A percentile compares a stretch with the other conserved stretches of the same genome.
These are phyloP conservation scores for Podotricha telesiphe DNA, from an alignment of 2,888 invertebrate genomes.

Conservation along the genomic window DNA sequence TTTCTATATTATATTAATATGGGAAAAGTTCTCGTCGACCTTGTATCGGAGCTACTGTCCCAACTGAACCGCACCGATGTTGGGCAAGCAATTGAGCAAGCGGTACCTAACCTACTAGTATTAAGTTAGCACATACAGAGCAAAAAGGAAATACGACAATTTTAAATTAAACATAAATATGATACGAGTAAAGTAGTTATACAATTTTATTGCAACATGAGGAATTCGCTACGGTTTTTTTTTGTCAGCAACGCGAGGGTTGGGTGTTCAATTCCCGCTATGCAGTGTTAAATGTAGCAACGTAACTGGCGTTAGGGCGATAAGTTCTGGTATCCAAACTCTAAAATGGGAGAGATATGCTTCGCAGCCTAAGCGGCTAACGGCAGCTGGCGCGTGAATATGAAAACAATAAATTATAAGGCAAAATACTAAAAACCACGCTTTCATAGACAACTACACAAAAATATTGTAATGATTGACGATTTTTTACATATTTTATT, in stretches of 20 bases:
- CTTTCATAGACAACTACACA: too few species aligned
- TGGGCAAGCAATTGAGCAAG: constrained; percentile 36
- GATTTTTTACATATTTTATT: too few species aligned
- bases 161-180: constrained; percentile 4
- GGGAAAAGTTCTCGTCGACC: constrained; percentile 27
- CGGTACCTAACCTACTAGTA: constrained; percentile 16
- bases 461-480: too few species aligned
- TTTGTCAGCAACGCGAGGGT: background rate
- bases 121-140: constrained; percentile 15
- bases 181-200: background rate
- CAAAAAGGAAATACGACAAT: constrained; percentile 14
- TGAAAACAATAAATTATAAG: too few species aligned
- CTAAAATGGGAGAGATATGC: too few species aligned
- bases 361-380: too few species aligned
- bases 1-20: constrained; percentile 17
- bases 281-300: too few species aligned
- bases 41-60: constrained; percentile 22
- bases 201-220: background rate
- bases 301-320: too few species aligned
- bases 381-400: too few species aligned
- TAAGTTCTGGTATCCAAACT: too few species aligned
- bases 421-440: too few species aligned
- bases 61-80: constrained; percentile 25
- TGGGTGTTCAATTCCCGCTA: too few species aligned
- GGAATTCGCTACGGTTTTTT: background rate